These are phyloP conservation scores for Anoplophora glabripennis DNA, from an alignment of 1,140 invertebrate genomes.

Conservation along the genomic window DNA sequence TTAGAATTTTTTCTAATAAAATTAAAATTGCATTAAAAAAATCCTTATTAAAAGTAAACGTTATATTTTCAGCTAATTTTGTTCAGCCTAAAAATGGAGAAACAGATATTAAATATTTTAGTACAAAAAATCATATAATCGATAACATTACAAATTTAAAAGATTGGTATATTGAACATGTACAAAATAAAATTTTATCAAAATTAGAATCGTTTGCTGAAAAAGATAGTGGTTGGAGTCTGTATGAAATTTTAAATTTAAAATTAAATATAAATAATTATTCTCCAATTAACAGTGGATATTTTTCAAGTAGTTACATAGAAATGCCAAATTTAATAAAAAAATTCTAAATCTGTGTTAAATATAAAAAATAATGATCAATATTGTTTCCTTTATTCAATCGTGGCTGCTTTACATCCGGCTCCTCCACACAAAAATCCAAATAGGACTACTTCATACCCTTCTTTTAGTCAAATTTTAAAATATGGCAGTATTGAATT, in stretches of 20 bases:
- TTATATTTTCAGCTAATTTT: constrained; percentile 6
- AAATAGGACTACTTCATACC: constrained; percentile 16
- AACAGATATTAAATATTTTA: constrained; percentile 1
- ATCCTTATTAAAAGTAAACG: background rate
- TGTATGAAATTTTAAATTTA: constrained; percentile 1
- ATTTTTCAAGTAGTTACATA: background rate
- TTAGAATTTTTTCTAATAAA: background rate
- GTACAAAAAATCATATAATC: background rate
- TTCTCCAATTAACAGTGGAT: background rate
- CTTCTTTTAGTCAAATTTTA: constrained; percentile 11
- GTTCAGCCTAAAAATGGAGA: background rate
- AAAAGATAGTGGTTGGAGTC: constrained; percentile 1
- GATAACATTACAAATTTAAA: too few relatives aligned
- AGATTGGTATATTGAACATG: background rate
- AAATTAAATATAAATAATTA: background rate
- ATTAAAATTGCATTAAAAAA: background rate
- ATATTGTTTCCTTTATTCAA: constrained; percentile 26
- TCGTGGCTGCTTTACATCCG: constrained; percentile 20
- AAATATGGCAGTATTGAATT: constrained; percentile 18
- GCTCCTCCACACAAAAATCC: constrained; percentile 11
- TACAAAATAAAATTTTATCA: background rate
- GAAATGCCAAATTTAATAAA: constrained; percentile 14
- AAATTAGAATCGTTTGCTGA: background rate
- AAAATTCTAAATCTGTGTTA: constrained; percentile 17
- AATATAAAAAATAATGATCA: constrained; percentile 25